Base-by-base conservation (phyloP, 2,113 vertebrate species). In the Rhea pennata region DNA sequence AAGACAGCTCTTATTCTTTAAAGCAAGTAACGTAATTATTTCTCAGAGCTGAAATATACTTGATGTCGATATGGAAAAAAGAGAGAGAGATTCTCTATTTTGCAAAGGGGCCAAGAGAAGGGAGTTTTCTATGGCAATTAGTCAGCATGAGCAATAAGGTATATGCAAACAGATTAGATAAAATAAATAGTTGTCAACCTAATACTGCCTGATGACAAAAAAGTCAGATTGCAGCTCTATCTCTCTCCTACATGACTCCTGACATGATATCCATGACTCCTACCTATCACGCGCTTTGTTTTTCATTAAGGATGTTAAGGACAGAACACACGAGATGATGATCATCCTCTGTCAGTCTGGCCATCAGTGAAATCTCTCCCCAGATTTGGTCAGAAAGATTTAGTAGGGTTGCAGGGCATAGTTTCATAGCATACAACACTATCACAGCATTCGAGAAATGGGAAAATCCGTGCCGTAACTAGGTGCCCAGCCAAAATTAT, bases 171-270 rank as follows among this genome's bases (percentile, higher is more conserved):
- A 96, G 93, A 94, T 96, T 73, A 97, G 92, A 95, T 84, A 93
- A 95, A 96, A 96, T 91, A 79, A 87, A 87, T 79, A 88, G 80
- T 42, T 94, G 91, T 96, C 92, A 92, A 89, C 62, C 50, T 65
- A 91, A 74, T 76, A 84, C 62, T 73, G 70, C 70, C 77, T 73
- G 90, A 88, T 96, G 95, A 94, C 87, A 97, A 85, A 92, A 92
- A 69, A 10, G 44, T 33, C 66, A 69, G 42, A 92, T 2, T 91
- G 86, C 74, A 92, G 76, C 44, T 96, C 90, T 95, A 86, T 97
- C 95, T 96, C 72, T 73, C 82, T 75, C 59, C 87, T 86, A 36
- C 36, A 36, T 36, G 36, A 36, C 36, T 36, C 36, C 36, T 36
- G 36, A 36, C 36, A 36, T 36, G 36, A 36, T 36, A 51, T 88